These are phyloP conservation scores for Schizopygopsis malacanthus DNA, from an alignment of 2,797 vertebrate genomes.

Conservation along the genomic window DNA sequence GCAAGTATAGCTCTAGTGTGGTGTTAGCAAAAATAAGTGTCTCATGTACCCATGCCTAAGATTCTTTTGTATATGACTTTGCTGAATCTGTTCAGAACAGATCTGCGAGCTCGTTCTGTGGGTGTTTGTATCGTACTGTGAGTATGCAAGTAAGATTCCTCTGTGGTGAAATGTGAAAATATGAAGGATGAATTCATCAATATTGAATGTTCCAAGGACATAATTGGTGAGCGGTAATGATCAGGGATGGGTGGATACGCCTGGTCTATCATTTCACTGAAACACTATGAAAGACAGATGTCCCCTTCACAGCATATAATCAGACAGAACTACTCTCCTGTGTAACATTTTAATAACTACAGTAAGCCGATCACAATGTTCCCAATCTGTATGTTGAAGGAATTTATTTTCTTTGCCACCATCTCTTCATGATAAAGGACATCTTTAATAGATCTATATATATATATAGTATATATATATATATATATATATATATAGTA, in stretches of 20 bases:
- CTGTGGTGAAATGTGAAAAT: not conserved
- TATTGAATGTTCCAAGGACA: not conserved
- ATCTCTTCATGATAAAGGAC: not conserved
- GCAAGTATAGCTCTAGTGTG: constrained; percentile 20
- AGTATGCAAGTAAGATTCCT: not conserved
- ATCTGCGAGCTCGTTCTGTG: not conserved
- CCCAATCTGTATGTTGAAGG: not conserved
- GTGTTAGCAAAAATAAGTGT: constrained; percentile 21
- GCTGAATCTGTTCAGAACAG: not conserved
- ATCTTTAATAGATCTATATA: too few species aligned
- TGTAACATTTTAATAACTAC: constrained; percentile 16
- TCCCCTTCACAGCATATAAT: constrained; percentile 1
- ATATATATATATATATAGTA: too few species aligned
- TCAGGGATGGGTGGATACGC: constrained; percentile 3
- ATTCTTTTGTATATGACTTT: not conserved
- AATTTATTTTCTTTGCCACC: not conserved
- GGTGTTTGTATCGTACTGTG: not conserved
- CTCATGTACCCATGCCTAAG: not conserved
- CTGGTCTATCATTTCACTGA: constrained; percentile 21
- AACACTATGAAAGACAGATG: constrained; percentile 22
- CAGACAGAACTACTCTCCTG: constrained; percentile 20
- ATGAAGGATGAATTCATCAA: constrained; percentile 16
- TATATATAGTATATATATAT: too few species aligned
- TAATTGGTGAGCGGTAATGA: constrained; percentile 6
- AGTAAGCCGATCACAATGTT: not conserved